Base-by-base conservation (phyloP, 2,888 invertebrate genomes). In the Athalia cordata region DNA sequence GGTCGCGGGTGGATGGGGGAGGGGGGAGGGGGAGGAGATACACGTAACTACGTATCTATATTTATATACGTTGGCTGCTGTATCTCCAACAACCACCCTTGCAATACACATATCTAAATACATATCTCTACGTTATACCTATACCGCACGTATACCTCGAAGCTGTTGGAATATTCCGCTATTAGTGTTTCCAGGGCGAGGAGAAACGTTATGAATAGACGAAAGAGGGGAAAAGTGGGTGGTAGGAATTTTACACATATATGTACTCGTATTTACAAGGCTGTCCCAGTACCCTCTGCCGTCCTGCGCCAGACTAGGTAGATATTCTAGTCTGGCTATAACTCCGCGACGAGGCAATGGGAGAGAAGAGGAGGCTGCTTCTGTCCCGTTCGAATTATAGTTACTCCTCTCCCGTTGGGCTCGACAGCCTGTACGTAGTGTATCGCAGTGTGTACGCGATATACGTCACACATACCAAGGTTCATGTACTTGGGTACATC, bases 141-240 rank as follows among this genome's bases (percentile, higher is more conserved):
- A 29, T 15, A 29, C 15, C 15, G 5, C 50, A 9, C 65, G 47
- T 7, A 4, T n/a, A 3, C 15, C 9, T 15, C 50, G n/a, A 50
- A 64, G 64, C 67, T 67, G 49, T 47, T 50, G 6, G 52, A 55
- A 50, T 52, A 55, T 29, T 52, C 15, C 55, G 5, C 29, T 68
- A 49, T 67, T 67, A 49, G 49, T 15, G 67, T 15, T 50, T 7
- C 8, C 50, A 29, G 49, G 13, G 49, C 50, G 50, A 68, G 47
- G 68, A 68, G 68, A 68, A 68, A 55, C 43, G 52, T 68, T 55
- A 9, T 68, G 68, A 68, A 68, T 68, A 68, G 68, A 67, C 47
- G 67, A 9, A 8, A 6, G 62, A 62, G 11, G 29, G n/a, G n/a
- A 49, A 49, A 15, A 66, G 29, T 1, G 29, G 29, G 29, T 29